phyloP scores from a whole-genome alignment of 2,797 vertebrate species.

The Sternotherus odoratus region DNA sequence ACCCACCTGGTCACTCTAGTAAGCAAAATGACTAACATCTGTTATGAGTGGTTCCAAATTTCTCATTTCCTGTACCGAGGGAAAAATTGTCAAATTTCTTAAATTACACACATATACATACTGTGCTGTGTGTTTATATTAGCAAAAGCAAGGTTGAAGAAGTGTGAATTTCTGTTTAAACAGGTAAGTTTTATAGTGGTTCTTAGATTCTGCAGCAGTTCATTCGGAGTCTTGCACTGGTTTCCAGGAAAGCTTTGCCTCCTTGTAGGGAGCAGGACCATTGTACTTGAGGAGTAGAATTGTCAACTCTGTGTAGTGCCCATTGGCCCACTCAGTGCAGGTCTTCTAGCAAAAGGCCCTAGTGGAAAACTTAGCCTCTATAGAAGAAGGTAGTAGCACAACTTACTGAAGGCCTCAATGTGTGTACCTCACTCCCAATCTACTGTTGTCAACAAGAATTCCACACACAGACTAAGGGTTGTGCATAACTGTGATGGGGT shows the following conservation, averaged over 20 bases:
- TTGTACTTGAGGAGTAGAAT: not conserved
- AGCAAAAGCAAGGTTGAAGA: not conserved
- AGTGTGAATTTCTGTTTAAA: not conserved
- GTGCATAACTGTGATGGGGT: accelerated
- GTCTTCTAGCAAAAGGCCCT: not conserved
- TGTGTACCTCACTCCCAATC: not conserved
- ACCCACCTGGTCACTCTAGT: too few species aligned
- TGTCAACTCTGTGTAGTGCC: not conserved
- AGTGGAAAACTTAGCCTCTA: not conserved
- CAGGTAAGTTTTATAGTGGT: not conserved
- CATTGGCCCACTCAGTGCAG: not conserved
- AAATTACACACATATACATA: not conserved
- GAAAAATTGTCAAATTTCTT: not conserved
- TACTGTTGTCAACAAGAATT: not conserved
- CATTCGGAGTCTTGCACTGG: not conserved
- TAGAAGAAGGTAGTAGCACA: not conserved
- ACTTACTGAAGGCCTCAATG: not conserved
- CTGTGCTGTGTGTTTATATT: not conserved
- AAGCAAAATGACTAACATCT: not conserved
- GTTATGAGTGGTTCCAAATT: not conserved
- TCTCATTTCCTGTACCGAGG: not conserved
- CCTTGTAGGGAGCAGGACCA: not conserved
- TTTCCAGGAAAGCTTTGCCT: not conserved
- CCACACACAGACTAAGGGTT: not conserved
- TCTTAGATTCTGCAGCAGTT: not conserved